Percentiles rank a stretch among this genome's conserved stretches.
These are phyloP conservation scores for Hydropotes inermis DNA, from an alignment of 2,113 vertebrate genomes.

Conservation along the genomic window DNA sequence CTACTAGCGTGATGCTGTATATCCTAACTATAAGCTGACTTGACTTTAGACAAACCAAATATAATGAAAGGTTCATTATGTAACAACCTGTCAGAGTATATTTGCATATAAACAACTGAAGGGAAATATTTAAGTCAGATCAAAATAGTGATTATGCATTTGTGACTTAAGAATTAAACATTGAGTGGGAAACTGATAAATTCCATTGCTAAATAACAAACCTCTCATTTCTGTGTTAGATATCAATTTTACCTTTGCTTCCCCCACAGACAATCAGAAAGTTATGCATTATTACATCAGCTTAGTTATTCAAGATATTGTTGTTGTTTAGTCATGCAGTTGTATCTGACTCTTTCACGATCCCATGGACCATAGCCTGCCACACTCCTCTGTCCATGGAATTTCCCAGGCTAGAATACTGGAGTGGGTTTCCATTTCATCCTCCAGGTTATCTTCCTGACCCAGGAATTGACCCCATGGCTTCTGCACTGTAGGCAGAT, in stretches of 20 bases:
- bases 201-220: not conserved
- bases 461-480: not conserved
- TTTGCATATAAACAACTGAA: not conserved
- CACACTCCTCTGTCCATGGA: not conserved
- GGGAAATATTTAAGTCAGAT: not conserved
- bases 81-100: not conserved
- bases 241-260: not conserved
- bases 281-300: not conserved
- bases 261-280: not conserved
- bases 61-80: not conserved
- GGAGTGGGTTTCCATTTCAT: not conserved
- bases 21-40: not conserved
- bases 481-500: not conserved
- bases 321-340: not conserved
- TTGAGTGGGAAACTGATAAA: not conserved
- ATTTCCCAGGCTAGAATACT: not conserved
- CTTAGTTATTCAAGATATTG: not conserved
- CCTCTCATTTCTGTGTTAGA: not conserved
- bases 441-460: not conserved
- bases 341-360: rapidly evolving
- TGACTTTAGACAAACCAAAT: not conserved
- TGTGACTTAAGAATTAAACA: not conserved
- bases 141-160: not conserved
- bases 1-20: rapidly evolving
- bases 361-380: not conserved